A percentile compares a stretch with the other conserved stretches of the same genome.
Conservation (phyloP, 2,797 vertebrate species). For the Arvicola amphibius region DNA sequence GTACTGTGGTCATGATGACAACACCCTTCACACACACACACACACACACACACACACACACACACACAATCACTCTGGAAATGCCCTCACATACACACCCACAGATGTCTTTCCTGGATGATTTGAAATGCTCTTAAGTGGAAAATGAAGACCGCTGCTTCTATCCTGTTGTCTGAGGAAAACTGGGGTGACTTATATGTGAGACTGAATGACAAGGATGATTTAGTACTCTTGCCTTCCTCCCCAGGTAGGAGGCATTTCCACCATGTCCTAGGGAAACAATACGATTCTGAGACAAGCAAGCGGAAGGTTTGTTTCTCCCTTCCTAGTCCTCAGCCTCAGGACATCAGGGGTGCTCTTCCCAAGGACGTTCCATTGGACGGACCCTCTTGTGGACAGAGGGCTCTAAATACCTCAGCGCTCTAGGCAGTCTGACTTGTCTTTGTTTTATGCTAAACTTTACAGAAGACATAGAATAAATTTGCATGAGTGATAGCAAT, state of each 20-base stretch:
- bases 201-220: neutral
- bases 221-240: too few species aligned
- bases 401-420: neutral
- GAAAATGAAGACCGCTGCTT: neutral
- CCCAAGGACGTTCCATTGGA: neutral
- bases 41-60: neutral
- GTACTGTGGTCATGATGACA: neutral
- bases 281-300: neutral
- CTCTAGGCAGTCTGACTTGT: neutral
- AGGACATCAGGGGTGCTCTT: neutral
- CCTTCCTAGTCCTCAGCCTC: neutral
- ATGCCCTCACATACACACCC: too few species aligned
- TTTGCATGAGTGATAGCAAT: neutral
- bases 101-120: neutral
- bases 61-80: neutral
- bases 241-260: neutral
- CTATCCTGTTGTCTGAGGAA: neutral
- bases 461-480: neutral
- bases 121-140: neutral
- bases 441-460: conserved; percentile 14
- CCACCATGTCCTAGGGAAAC: neutral
- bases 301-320: neutral
- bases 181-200: neutral
- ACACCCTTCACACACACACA: too few species aligned
- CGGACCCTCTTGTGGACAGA: neutral